Conservation (phyloP, 92 coral and sea anemone species). For the Isaurus tuberculatus region DNA sequence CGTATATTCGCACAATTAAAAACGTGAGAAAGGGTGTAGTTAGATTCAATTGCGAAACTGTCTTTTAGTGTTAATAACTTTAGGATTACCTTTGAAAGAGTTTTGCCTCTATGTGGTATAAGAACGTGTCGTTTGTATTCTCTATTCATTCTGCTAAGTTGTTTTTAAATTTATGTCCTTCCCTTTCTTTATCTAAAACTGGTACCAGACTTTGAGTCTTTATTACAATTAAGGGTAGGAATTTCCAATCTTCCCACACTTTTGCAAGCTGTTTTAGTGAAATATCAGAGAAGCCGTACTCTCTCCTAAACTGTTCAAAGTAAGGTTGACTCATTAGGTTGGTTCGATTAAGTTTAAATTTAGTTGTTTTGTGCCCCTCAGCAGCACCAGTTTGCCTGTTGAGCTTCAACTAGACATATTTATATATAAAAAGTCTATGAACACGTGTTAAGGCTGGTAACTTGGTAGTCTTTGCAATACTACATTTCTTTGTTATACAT, state of each 20-base stretch:
- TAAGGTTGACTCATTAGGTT: no score
- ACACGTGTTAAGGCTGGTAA: constrained; percentile 34
- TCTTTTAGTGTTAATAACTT: constrained; percentile 16
- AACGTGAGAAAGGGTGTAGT: neutral
- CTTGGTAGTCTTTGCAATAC: neutral
- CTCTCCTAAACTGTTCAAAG: neutral
- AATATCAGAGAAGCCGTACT: neutral
- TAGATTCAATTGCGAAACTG: neutral
- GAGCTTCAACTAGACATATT: neutral
- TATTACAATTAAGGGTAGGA: neutral
- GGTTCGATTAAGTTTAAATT: neutral
- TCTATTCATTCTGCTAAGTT: neutral
- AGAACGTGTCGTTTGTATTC: neutral
- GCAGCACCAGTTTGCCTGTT: neutral
- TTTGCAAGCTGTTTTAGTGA: neutral
- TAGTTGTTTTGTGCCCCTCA: neutral
- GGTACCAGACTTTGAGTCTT: constrained; percentile 17
- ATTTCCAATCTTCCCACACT: neutral
- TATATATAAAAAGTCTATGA: neutral
- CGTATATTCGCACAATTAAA: neutral
- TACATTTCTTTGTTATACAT: neutral
- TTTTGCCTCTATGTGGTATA: neutral
- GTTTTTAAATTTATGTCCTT: neutral
- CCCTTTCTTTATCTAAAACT: neutral
- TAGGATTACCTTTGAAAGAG: neutral